Percentiles rank a stretch among this genome's conserved stretches.
phyloP scores from a whole-genome alignment of 2,113 vertebrate genomes.

The Tetrao urogallus region DNA sequence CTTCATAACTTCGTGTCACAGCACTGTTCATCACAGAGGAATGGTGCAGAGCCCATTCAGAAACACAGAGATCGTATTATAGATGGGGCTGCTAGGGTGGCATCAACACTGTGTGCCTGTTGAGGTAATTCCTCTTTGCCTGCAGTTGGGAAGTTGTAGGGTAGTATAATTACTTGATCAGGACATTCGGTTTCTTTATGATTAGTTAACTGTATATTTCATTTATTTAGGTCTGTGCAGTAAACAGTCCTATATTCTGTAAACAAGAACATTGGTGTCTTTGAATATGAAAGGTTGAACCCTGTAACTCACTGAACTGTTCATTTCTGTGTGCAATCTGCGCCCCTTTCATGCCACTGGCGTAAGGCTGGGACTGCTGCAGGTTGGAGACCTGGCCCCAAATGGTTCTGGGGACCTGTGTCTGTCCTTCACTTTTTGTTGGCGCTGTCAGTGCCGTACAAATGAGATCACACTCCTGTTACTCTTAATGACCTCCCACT shows the following conservation, averaged over 20 bases:
- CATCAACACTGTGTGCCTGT: background rate
- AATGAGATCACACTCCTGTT: background rate
- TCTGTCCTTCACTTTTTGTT: background rate
- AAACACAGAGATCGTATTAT: background rate
- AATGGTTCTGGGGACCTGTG: background rate
- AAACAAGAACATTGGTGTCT: background rate
- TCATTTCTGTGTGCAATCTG: background rate
- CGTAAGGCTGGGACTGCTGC: background rate
- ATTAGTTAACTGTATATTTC: background rate
- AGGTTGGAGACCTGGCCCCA: background rate
- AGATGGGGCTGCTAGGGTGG: background rate
- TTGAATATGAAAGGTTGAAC: background rate
- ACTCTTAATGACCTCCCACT: background rate
- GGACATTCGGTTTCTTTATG: background rate
- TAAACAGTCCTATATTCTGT: background rate
- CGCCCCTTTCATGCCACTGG: background rate
- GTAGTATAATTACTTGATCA: background rate
- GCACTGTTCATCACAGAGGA: constrained; percentile 10
- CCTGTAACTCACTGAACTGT: background rate
- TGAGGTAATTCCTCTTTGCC: background rate
- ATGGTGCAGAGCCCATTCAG: background rate
- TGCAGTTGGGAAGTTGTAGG: background rate
- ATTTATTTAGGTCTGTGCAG: background rate
- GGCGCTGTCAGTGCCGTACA: background rate
- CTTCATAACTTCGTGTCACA: constrained; percentile 9